Base-by-base conservation (phyloP, 2,113 vertebrate species). In the Chauna torquata region DNA sequence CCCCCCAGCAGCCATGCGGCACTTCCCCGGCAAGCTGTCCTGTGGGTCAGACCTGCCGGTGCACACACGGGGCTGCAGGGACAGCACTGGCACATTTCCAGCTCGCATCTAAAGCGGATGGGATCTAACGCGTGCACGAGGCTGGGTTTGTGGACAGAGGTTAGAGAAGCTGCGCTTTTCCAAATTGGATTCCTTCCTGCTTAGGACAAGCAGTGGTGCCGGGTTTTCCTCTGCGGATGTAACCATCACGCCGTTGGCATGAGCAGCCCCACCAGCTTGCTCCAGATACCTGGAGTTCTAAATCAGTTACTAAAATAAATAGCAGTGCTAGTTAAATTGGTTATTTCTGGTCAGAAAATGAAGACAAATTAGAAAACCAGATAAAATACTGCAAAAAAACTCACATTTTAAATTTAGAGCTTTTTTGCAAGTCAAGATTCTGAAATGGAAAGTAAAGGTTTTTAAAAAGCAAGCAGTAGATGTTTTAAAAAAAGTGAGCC, bases 281-380 rank as follows among this genome's bases (percentile, higher is more conserved):
- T 95, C 57, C 57, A 68, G 42, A 45, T 59, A 77, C 19, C 15
- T 42, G 36, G 57, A 61, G 80, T 36, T 95, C 86, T 95, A 94
- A 93, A 91, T 96, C 80, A 83, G 88, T 94, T 84, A 59, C 86
- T 92, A 96, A 94, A 96, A 96, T 95, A 96, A 95, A 93, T 79
- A 93, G 86, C 83, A 72, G 44, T 91, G 92, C 88, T 97, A 84
- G 92, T 95, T 88, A 88, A 91, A 95, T 92, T 95, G 91, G 92
- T 94, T 96, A 82, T 91, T 97, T 95, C 95, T 96, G 76, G 80
- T 95, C 90, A 92, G 68, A 94, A 94, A 96, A 96, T 71, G 59
- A 86, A 93, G 90, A 86, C 44, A 0, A 94, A 94, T 93, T 94
- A 95, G 57, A 75, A 94, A 97, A 88, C 2, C 32, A 88, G 76